Conservation (phyloP, 2,113 vertebrate species). For the Leptosomus discolor region DNA sequence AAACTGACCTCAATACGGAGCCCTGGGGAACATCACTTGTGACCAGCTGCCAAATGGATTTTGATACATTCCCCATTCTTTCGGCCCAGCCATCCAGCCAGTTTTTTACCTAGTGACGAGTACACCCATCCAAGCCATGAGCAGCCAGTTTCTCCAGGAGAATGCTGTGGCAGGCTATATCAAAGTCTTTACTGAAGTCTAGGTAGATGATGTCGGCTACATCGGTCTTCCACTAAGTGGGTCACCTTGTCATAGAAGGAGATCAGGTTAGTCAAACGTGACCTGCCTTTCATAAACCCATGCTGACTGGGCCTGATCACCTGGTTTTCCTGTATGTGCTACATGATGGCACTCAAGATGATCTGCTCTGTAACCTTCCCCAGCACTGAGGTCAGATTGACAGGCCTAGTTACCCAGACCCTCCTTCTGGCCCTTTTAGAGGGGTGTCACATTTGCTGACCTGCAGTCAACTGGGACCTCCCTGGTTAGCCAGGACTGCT, state of each 20-base stretch:
- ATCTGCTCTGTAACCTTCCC: background rate
- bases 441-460: background rate
- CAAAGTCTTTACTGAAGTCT: background rate
- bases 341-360: fast-evolving
- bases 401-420: background rate
- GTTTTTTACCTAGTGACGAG: background rate
- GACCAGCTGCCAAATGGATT: fast-evolving
- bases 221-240: no score
- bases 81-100: no score
- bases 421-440: background rate
- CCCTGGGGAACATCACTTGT: background rate
- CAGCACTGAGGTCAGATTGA: fast-evolving
- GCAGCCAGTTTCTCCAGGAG: background rate
- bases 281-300: background rate
- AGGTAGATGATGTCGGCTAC: background rate
- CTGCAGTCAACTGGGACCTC: background rate
- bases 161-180: background rate
- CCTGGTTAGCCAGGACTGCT: fast-evolving
- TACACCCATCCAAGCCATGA: background rate
- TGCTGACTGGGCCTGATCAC: background rate
- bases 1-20: background rate
- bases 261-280: background rate
- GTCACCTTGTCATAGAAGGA: background rate
- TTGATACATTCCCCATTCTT: background rate
- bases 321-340: fast-evolving